A percentile compares a stretch with the other conserved stretches of the same genome.
phyloP scores from a whole-genome alignment of 1,140 invertebrate species.

The Drosophila suzukii region DNA sequence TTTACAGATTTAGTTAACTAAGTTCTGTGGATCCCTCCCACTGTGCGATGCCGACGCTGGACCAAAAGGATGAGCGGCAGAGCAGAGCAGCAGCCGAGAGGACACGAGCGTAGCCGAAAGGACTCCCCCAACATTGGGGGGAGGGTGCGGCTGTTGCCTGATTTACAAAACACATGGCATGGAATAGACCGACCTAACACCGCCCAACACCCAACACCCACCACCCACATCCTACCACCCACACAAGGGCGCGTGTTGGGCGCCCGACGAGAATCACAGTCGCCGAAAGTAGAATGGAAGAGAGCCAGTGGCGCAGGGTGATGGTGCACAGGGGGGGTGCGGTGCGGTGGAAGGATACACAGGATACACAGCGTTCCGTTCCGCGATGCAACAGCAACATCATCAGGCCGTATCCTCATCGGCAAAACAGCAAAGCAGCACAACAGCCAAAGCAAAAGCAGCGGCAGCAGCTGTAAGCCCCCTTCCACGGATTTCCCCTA shows the following conservation, averaged over 20 bases:
- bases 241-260: constrained; percentile 16
- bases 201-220: background rate
- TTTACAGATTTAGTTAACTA: no score
- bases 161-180: constrained; percentile 38
- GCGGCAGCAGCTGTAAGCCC: constrained; percentile 22
- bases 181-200: background rate
- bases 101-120: constrained; percentile 23
- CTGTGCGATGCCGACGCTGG: constrained; percentile 21
- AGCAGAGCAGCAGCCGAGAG: constrained; percentile 22
- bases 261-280: background rate
- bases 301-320: background rate
- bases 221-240: constrained; percentile 20
- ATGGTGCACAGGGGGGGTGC: background rate
- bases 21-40: background rate
- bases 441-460: background rate
- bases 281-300: background rate
- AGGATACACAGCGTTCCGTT: constrained; percentile 22
- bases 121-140: background rate
- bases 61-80: constrained; percentile 27
- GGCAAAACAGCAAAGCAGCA: constrained; percentile 2
- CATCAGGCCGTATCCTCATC: constrained; percentile 9
- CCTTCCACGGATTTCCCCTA: constrained; percentile 2
- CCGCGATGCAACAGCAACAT: constrained; percentile 14
- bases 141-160: constrained; percentile 6
- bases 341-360: background rate